These are phyloP conservation scores for Solen grandis DNA, from an alignment of 1,140 invertebrate species.

Conservation along the genomic window DNA sequence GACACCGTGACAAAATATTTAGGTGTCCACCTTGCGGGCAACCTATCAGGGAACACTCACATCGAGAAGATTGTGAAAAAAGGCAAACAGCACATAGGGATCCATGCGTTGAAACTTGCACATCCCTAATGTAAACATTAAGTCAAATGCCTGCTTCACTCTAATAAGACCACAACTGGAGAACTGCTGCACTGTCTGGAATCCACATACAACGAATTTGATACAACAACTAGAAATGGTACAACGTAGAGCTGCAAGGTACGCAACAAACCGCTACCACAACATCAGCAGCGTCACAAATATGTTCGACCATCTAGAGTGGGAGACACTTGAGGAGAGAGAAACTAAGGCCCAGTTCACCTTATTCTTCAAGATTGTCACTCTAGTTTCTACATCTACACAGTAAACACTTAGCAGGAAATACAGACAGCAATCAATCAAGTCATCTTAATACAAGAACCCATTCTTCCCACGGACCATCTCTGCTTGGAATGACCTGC, in stretches of 20 bases:
- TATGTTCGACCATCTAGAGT: conserved; percentile 16
- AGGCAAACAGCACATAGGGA: neutral
- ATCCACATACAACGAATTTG: neutral
- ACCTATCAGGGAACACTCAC: neutral
- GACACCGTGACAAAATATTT: too few relatives aligned
- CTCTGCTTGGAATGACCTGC: too few relatives aligned
- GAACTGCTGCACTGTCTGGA: conserved; percentile 20
- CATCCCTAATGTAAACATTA: neutral
- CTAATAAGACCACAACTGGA: conserved; percentile 2
- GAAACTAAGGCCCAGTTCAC: neutral
- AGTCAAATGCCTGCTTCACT: neutral
- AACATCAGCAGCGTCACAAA: conserved; percentile 15
- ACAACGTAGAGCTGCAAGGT: conserved; percentile 34
- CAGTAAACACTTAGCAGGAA: neutral
- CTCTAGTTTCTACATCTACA: neutral
- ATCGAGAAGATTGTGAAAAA: neutral
- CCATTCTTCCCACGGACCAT: neutral
- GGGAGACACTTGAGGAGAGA: conserved; percentile 9
- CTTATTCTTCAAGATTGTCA: conserved; percentile 8
- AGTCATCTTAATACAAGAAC: neutral
- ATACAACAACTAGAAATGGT: conserved; percentile 14
- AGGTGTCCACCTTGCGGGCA: neutral
- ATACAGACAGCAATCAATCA: too few relatives aligned
- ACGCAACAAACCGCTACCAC: neutral
- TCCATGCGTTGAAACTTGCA: neutral